Percentiles rank a stretch among this genome's conserved stretches.
These are phyloP conservation scores for Pristis pectinata DNA, from an alignment of 2,797 vertebrate species.

Conservation along the genomic window DNA sequence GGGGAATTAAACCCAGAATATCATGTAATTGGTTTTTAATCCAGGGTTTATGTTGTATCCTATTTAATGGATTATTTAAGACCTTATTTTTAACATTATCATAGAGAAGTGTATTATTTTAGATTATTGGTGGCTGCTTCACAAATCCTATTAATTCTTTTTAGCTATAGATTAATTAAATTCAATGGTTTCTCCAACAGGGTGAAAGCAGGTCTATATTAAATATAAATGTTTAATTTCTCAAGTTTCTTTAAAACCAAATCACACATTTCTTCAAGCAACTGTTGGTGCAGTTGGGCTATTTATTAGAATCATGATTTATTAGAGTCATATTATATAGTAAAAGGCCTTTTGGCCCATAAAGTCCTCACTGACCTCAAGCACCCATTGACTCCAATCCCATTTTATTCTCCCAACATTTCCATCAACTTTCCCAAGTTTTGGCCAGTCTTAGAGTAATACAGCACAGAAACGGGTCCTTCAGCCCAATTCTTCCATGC, in stretches of 20 bases:
- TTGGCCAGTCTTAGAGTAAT: too few relatives aligned
- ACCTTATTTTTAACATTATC: background rate
- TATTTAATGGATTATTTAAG: conserved; percentile 13
- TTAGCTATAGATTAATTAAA: conserved; percentile 1
- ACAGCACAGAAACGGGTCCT: too few relatives aligned
- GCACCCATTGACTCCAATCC: too few relatives aligned
- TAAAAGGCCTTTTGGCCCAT: too few relatives aligned
- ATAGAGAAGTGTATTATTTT: background rate
- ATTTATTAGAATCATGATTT: too few relatives aligned
- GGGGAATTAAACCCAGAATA: conserved; percentile 8
- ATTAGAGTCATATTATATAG: too few relatives aligned
- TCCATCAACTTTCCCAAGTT: too few relatives aligned
- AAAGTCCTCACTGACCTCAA: too few relatives aligned
- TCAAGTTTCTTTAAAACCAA: background rate
- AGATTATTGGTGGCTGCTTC: background rate
- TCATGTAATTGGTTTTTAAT: background rate
- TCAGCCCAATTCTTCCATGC: too few relatives aligned
- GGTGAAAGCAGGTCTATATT: background rate
- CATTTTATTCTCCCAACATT: too few relatives aligned
- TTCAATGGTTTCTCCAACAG: background rate
- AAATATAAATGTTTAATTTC: too few relatives aligned
- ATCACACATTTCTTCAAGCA: background rate
- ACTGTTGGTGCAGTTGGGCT: background rate
- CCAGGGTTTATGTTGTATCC: background rate
- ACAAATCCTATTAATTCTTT: conserved; percentile 1